Base-by-base conservation (phyloP, 37 sponge, comb jelly and placozoan genomes). In the Ephydatia muelleri region DNA sequence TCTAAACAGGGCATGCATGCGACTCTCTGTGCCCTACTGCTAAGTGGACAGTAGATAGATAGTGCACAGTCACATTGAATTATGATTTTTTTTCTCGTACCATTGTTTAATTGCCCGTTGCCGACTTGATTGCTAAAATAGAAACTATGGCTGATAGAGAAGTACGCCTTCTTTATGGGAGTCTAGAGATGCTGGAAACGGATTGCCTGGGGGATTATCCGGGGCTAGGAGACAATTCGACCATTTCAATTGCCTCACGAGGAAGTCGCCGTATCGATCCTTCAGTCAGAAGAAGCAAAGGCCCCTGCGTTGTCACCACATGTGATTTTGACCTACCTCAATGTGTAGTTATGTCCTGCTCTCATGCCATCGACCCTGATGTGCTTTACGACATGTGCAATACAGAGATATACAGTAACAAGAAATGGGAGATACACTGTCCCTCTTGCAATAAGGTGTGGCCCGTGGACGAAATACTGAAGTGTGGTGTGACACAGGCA, bases 331-430 rank as follows among this genome's bases (percentile, higher is more conserved):
- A 75, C 25, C 73, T 43, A 34, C 77, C 39, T 22, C 72, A 37
- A 67, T 26, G 90, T 16, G 85, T 79, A 64, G 28, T 65, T 25
- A 89, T 89, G 90, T 69, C 85, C 0, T 89, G 90, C 79, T 80
- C 85, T 0, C 90, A 89, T 79, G 80, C 85, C 27, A 85, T 85
- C 11, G 90, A 89, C 73, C 81, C 90, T 0, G 80, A 84, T 66
- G 68, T 85, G 23, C 74, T 89, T 0, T 85, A 85, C 38, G 80
- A 73, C 5, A 85, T 78, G 80, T 89, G 90, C 66, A 11, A 57
- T 19, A 57, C 57, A 57, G 57, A 57, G 57, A 21, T 57, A 11
- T 57, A 19, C 57, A 57, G 16, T 4, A 57, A 57, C 57, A 57
- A 57, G 57, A 57, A 57, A 21, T 57, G 57, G 57, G 57, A n/a